These are phyloP conservation scores for Hypsopygia costalis DNA, from an alignment of 2,888 invertebrate genomes.

Conservation along the genomic window DNA sequence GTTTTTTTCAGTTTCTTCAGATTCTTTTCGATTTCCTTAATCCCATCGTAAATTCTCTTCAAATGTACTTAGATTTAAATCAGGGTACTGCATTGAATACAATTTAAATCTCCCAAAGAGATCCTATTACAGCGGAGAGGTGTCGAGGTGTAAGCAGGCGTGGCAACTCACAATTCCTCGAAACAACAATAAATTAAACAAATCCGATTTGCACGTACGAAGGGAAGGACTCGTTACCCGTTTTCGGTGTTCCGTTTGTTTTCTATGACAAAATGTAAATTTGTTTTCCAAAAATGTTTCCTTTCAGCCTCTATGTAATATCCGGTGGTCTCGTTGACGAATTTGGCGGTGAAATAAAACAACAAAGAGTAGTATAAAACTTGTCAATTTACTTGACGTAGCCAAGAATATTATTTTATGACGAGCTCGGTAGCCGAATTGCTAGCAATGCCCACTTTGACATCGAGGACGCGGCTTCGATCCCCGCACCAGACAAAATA, in stretches of 20 bases:
- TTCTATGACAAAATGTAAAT: conserved; percentile 7
- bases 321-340: too few relatives aligned
- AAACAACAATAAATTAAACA: conserved; percentile 75
- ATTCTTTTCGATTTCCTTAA: too few relatives aligned
- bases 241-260: conserved; percentile 5
- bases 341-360: too few relatives aligned
- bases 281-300: conserved; percentile 3
- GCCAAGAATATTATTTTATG: too few relatives aligned
- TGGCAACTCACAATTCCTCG: conserved; percentile 52
- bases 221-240: conserved; percentile 10
- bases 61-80: conserved; percentile 19
- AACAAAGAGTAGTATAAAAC: too few relatives aligned
- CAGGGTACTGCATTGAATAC: conserved; percentile 25
- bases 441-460: too few relatives aligned
- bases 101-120: conserved; percentile 63
- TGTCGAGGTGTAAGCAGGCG: conserved; percentile 70
- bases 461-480: too few relatives aligned
- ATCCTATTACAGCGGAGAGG: conserved; percentile 74
- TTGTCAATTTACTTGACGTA: too few relatives aligned
- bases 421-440: too few relatives aligned
- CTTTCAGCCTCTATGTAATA: too few relatives aligned
- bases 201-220: conserved; percentile 75
- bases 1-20: too few relatives aligned
- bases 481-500: too few relatives aligned
- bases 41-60: conserved; percentile 14